phyloP scores from a whole-genome alignment of 2,797 vertebrate genomes.

The Lerista edwardsae region DNA sequence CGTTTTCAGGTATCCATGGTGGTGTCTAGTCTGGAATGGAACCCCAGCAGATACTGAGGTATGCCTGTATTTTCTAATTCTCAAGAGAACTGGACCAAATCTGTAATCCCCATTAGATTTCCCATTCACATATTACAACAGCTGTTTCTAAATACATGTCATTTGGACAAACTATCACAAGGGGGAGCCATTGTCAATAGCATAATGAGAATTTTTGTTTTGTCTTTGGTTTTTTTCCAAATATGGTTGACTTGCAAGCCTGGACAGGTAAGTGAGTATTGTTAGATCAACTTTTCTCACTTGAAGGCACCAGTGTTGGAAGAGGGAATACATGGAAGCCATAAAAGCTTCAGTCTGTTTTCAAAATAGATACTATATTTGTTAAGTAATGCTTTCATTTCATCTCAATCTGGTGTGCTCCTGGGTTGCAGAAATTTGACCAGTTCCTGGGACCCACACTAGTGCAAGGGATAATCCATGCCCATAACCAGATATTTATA shows the following conservation, averaged over 20 bases:
- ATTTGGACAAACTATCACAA: constrained; percentile 28
- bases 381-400: background rate
- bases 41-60: too few relatives aligned
- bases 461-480: background rate
- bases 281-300: background rate
- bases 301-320: background rate
- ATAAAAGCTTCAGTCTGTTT: background rate
- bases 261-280: background rate
- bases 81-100: background rate
- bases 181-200: constrained; percentile 61
- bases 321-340: background rate
- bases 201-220: background rate
- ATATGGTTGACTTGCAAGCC: background rate
- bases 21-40: too few relatives aligned
- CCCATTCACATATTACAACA: background rate
- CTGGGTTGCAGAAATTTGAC: background rate
- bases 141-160: background rate
- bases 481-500: background rate
- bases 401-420: too few relatives aligned
- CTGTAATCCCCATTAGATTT: background rate
- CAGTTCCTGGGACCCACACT: too few relatives aligned
- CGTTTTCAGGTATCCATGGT: too few relatives aligned
- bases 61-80: too few relatives aligned
- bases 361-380: too few relatives aligned
- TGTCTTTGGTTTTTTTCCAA: background rate